Evolutionary conservation across 2,113 vertebrate genomes (phyloP).

Genomic region (Menidia beryllina): DNA sequence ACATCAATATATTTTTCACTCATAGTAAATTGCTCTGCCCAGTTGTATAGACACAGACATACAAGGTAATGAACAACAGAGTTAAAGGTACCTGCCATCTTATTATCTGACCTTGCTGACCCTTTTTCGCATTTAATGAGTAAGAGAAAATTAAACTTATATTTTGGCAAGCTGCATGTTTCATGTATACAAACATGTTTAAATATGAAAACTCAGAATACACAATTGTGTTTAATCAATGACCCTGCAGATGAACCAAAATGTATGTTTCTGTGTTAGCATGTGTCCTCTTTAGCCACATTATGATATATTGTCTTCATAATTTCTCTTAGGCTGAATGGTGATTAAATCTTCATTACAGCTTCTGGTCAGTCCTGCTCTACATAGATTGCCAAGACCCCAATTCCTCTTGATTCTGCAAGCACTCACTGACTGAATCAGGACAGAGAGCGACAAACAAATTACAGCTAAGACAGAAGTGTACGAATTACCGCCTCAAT

Average conservation of each 20-base stretch:
- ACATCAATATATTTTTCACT: conserved; percentile 33
- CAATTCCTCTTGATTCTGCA: conserved; percentile 74
- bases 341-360: conserved; percentile 83
- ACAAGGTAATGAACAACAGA: conserved; percentile 65
- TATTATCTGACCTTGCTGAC: conserved; percentile 61
- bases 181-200: conserved; percentile 9
- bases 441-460: conserved; percentile 68
- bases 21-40: conserved; percentile 42
- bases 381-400: conserved; percentile 66
- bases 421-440: conserved; percentile 70
- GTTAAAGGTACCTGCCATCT: conserved; percentile 55
- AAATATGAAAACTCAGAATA: conserved; percentile 16
- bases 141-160: conserved; percentile 46
- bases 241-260: background rate
- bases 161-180: conserved; percentile 29
- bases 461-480: conserved; percentile 41
- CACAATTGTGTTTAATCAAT: background rate
- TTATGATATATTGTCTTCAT: conserved; percentile 75
- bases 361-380: conserved; percentile 71
- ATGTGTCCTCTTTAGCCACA: conserved; percentile 33
- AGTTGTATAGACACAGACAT: conserved; percentile 40
- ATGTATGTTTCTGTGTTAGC: conserved; percentile 2
- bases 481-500: conserved; percentile 44
- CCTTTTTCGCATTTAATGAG: conserved; percentile 62
- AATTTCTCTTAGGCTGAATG: conserved; percentile 70